Evolutionary conservation across 2,888 invertebrate genomes (phyloP), one percentile per base, ranked within the genome.

Genomic region (Orthonychiurus folsomi): DNA sequence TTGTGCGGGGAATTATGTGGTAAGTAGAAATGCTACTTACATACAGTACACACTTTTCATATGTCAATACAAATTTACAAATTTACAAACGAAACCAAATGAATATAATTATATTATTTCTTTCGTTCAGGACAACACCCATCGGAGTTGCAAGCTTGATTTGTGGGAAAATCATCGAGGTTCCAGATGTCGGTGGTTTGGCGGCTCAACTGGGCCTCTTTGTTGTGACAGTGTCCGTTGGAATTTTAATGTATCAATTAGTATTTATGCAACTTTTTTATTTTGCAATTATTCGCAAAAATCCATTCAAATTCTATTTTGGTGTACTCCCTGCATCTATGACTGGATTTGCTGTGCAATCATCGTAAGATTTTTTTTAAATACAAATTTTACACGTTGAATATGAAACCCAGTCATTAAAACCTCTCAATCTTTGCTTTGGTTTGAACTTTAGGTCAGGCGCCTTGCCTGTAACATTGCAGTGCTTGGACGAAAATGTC

Each of bases 281-380:
- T 79, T 86, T 89, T 78, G 74, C 86, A 63, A 82, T 92, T 76
- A 80, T 90, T 61, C 81, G 86, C 73, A 86, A 86, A 78, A 93
- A 93, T 77, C 92, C 93, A 2, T 90, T 86, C 80, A 86, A 85
- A 76, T 92, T 89, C 80, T 90, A 92, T 79, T 83, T 85, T 78
- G 86, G 87, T 62, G 82, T 91, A 68, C 84, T 88, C 55, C 88
- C 89, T 74, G 88, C 89, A 59, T 86, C 89, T 78, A 81, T 92
- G 64, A 92, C 92, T 59, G 92, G 91, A 59, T 87, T 89, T 76
- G 92, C 91, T 71, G 91, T 91, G 71, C 90, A 92, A 74, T 92
- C 92, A 74, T 91, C 92, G 90, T 90, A 81, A 86, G 86, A 81
- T 3, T 23, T 5, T 55, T 25, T 55, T 55, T 23, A 18, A 15